Percentiles rank a stretch among this genome's conserved stretches.
Conservation (phyloP, 2,888 invertebrate species). For the Campoplex nolae region DNA sequence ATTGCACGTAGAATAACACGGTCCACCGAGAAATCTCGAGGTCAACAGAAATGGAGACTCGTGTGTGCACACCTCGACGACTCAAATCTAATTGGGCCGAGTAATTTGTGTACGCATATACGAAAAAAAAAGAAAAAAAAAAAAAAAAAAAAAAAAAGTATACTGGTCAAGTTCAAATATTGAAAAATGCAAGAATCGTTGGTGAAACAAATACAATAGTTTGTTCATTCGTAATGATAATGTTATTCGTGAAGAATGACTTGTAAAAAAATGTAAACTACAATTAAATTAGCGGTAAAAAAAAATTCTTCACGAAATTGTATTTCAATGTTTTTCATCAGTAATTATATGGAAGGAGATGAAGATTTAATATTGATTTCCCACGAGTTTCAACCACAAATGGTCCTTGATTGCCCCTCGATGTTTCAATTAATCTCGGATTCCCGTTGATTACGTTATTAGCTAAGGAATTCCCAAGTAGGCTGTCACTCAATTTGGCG, state of each 20-base stretch:
- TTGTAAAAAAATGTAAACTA: too few species aligned
- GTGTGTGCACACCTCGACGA: background rate
- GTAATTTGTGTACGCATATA: background rate
- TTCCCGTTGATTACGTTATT: conserved; percentile 67
- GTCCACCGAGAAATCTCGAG: conserved; percentile 6
- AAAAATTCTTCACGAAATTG: background rate
- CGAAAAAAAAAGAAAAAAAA: background rate
- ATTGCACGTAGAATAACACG: background rate
- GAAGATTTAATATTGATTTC: background rate
- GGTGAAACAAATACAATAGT: too few species aligned
- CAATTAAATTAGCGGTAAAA: background rate
- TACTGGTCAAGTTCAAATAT: background rate
- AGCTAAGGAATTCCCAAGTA: conserved; percentile 55
- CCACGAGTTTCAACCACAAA: conserved; percentile 41
- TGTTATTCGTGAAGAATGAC: background rate
- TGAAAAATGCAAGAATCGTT: background rate
- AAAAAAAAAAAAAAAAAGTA: background rate
- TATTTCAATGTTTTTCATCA: background rate
- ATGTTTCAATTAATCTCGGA: conserved; percentile 60
- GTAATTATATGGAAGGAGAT: background rate
- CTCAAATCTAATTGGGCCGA: background rate
- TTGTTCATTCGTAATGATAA: background rate
- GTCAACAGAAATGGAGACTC: background rate
- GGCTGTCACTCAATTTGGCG: conserved; percentile 22
- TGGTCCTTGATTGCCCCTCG: conserved; percentile 62